phyloP scores from a whole-genome alignment of 2,888 invertebrate species.

The Iphiclides podalirius region DNA sequence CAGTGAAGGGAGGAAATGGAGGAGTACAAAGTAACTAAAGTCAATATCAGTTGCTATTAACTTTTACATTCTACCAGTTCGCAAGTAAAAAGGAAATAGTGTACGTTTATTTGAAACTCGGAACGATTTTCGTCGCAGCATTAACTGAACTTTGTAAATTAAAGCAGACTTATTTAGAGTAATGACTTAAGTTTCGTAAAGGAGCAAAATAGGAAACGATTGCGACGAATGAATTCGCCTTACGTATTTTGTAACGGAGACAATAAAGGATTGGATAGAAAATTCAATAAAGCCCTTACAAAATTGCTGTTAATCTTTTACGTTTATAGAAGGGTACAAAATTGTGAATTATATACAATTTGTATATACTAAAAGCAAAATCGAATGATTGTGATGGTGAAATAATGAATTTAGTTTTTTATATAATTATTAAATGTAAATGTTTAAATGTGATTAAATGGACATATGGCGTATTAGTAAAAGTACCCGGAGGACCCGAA shows the following conservation, averaged over 20 bases:
- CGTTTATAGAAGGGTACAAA: too few species aligned
- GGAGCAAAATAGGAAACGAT: slow-evolving; percentile 15
- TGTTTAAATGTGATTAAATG: too few species aligned
- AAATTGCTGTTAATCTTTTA: too few species aligned
- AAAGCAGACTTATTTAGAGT: slow-evolving; percentile 18
- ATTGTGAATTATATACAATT: too few species aligned
- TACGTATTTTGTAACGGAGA: slow-evolving; percentile 3
- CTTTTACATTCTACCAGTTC: slow-evolving; percentile 11
- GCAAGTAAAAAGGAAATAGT: slow-evolving; percentile 16
- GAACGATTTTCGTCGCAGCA: slow-evolving; percentile 15
- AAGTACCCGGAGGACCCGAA: too few species aligned
- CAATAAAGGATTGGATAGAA: not conserved
- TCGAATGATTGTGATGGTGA: too few species aligned
- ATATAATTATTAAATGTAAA: too few species aligned
- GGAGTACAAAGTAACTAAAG: not conserved
- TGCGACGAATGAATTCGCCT: slow-evolving; percentile 6
- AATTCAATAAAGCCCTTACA: not conserved
- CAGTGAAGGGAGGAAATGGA: not conserved
- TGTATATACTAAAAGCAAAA: too few species aligned
- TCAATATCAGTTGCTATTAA: slow-evolving; percentile 3
- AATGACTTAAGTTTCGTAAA: slow-evolving; percentile 19
- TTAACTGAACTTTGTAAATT: slow-evolving; percentile 19
- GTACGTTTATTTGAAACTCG: slow-evolving; percentile 15
- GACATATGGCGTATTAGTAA: too few species aligned
- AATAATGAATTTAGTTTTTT: too few species aligned